These are phyloP conservation scores for Neosalanx taihuensis DNA, from an alignment of 2,797 vertebrate genomes.

Conservation along the genomic window DNA sequence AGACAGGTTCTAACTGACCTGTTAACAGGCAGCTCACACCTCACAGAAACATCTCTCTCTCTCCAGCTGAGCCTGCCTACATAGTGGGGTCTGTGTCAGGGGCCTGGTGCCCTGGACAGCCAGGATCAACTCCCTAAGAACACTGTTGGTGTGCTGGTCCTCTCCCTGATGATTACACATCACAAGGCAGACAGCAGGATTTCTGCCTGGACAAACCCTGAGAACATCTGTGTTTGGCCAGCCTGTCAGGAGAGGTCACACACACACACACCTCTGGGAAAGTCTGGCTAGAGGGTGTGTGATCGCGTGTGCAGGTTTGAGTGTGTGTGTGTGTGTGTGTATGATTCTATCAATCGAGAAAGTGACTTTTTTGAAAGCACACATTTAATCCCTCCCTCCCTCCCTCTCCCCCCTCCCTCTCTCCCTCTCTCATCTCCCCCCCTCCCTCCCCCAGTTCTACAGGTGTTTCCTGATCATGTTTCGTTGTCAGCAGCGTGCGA, in stretches of 20 bases:
- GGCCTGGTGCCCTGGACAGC: slow-evolving; percentile 23
- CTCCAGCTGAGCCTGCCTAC: no score
- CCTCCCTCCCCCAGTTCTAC: slow-evolving; percentile 74
- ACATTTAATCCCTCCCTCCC: background rate
- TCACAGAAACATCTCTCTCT: no score
- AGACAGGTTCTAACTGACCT: no score
- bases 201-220: slow-evolving; percentile 11
- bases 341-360: background rate
- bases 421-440: background rate
- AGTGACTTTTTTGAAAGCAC: background rate
- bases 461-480: slow-evolving; percentile 81
- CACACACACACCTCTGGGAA: background rate
- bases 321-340: background rate
- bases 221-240: background rate
- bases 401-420: background rate
- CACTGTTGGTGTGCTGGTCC: background rate
- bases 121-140: slow-evolving; percentile 5
- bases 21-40: no score
- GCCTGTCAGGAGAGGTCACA: background rate
- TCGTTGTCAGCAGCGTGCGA: slow-evolving; percentile 61
- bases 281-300: background rate
- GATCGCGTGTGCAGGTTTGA: background rate
- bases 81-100: background rate
- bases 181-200: no score
- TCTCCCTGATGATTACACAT: background rate